Percentiles rank a stretch among this genome's conserved stretches.
phyloP scores from a whole-genome alignment of 2,888 invertebrate genomes.

The Mythimna pallens region DNA sequence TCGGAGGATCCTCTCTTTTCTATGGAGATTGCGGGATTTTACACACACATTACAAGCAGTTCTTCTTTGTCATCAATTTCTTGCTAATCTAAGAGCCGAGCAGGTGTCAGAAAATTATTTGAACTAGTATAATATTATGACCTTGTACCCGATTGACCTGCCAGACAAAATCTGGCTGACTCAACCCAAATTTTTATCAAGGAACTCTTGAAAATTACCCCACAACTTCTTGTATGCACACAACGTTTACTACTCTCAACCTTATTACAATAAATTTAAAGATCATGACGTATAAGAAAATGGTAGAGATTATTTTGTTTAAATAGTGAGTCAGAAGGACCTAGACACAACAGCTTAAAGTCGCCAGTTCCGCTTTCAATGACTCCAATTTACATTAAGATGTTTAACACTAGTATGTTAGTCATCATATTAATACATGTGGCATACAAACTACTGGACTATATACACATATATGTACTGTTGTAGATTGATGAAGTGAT shows the following conservation, averaged over 20 bases:
- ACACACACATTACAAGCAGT: neutral
- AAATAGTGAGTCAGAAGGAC: conserved; percentile 52
- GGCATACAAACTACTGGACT: conserved; percentile 37
- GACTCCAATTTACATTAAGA: conserved; percentile 75
- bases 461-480: conserved; percentile 4
- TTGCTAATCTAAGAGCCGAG: neutral
- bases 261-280: conserved; percentile 21
- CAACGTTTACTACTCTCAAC: conserved; percentile 25
- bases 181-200: conserved; percentile 57
- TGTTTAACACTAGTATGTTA: conserved; percentile 56
- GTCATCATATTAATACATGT: conserved; percentile 51
- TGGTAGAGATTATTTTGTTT: conserved; percentile 10
- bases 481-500: neutral
- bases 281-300: neutral
- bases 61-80: neutral
- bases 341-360: conserved; percentile 70
- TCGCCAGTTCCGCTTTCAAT: conserved; percentile 80
- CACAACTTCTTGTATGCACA: neutral
- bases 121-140: conserved; percentile 29
- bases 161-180: conserved; percentile 62
- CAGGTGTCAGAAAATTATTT: conserved; percentile 34
- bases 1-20: no score
- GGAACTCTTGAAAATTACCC: conserved; percentile 48
- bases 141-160: conserved; percentile 58
- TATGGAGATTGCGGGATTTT: no score